phyloP scores from a whole-genome alignment of 1,140 invertebrate species.

The Drosophila funebris region DNA sequence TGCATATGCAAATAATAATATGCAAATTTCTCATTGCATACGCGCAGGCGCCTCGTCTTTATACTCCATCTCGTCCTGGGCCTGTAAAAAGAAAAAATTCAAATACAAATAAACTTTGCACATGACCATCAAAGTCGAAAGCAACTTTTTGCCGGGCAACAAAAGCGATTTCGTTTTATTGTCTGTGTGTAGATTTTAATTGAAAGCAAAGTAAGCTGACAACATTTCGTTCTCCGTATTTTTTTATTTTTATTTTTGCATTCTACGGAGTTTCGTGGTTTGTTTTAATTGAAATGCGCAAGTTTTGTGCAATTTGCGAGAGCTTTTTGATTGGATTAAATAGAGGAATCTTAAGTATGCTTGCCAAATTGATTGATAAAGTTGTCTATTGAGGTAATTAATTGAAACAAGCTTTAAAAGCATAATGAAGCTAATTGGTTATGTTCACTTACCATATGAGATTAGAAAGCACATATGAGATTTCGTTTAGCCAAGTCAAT shows the following conservation, averaged over 20 bases:
- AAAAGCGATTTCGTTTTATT: constrained; percentile 30
- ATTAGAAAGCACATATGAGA: too few species aligned
- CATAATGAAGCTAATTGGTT: background rate
- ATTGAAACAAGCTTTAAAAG: background rate
- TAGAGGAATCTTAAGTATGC: too few species aligned
- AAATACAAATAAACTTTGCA: constrained; percentile 49
- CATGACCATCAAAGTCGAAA: constrained; percentile 33
- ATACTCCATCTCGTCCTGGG: background rate
- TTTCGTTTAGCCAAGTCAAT: too few species aligned
- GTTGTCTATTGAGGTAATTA: background rate
- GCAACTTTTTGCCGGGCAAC: constrained; percentile 17
- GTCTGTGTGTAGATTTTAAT: constrained; percentile 51
- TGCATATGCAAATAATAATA: constrained; percentile 75
- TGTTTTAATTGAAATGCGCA: constrained; percentile 26
- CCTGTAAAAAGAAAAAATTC: background rate
- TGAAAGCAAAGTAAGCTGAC: constrained; percentile 47
- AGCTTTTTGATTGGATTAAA: background rate
- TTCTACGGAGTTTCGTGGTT: constrained; percentile 18
- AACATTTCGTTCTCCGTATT: constrained; percentile 15
- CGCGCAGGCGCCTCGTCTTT: constrained; percentile 49
- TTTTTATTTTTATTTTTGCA: constrained; percentile 5
- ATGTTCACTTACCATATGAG: too few species aligned
- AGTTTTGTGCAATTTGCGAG: constrained; percentile 4
- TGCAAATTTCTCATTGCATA: constrained; percentile 68
- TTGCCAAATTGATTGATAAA: background rate